phyloP scores from a whole-genome alignment of 2,888 invertebrate genomes.

The Argyresthia goedartella region DNA sequence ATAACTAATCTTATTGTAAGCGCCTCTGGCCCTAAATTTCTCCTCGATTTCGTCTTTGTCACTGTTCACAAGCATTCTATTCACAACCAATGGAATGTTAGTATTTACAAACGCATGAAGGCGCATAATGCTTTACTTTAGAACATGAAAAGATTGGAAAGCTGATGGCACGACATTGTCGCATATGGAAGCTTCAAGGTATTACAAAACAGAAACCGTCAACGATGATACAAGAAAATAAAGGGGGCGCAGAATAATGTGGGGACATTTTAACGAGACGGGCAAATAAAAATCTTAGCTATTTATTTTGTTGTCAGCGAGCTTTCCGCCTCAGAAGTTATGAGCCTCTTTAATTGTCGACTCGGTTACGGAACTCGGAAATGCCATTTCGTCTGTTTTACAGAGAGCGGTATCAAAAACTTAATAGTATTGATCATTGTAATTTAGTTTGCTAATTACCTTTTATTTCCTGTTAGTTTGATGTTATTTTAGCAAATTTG shows the following conservation, averaged over 20 bases:
- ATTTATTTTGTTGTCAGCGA: neutral
- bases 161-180: neutral
- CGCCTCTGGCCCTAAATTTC: conserved; percentile 30
- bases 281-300: neutral
- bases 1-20: conserved; percentile 42
- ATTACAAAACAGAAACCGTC: neutral
- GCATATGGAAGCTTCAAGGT: neutral
- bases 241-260: neutral
- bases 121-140: too few species aligned
- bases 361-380: too few species aligned
- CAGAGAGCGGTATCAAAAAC: too few species aligned
- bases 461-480: too few species aligned
- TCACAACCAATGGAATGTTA: too few species aligned
- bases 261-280: neutral
- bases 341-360: neutral
- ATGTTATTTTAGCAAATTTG: too few species aligned
- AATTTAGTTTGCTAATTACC: too few species aligned
- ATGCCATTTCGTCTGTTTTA: too few species aligned
- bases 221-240: neutral
- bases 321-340: neutral
- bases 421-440: too few species aligned
- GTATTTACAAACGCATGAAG: too few species aligned
- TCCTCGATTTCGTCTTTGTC: conserved; percentile 19
- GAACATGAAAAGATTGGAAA: neutral
- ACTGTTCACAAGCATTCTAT: neutral